These are phyloP conservation scores for Gambelia wislizenii DNA, from an alignment of 2,797 vertebrate species.

Conservation along the genomic window DNA sequence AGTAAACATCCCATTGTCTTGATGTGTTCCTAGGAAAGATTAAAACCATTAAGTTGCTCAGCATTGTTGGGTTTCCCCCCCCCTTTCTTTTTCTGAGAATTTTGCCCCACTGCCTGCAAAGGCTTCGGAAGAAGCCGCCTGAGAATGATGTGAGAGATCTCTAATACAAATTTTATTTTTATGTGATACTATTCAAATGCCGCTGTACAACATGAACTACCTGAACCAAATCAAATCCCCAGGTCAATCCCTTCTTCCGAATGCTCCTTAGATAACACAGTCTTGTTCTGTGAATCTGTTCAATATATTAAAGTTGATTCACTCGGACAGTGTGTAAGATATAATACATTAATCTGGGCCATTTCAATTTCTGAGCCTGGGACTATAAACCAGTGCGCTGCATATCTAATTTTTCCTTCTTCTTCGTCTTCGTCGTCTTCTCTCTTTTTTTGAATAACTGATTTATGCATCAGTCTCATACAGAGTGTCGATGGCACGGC, in stretches of 20 bases:
- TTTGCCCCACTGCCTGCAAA: slow-evolving; percentile 67
- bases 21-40: slow-evolving; percentile 79
- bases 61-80: slow-evolving; percentile 75
- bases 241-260: slow-evolving; percentile 90
- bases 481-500: slow-evolving; percentile 85
- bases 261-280: slow-evolving; percentile 91
- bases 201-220: slow-evolving; percentile 86
- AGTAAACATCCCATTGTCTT: slow-evolving; percentile 77
- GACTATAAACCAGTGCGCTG: slow-evolving; percentile 93
- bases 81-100: background rate
- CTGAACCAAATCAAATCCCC: slow-evolving; percentile 93
- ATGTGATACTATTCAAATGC: slow-evolving; percentile 87
- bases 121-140: slow-evolving; percentile 67
- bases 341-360: slow-evolving; percentile 93
- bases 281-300: slow-evolving; percentile 92
- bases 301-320: slow-evolving; percentile 92
- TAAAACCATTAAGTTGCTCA: slow-evolving; percentile 78
- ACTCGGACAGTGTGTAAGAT: slow-evolving; percentile 90
- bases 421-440: slow-evolving; percentile 16
- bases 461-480: slow-evolving; percentile 92
- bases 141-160: slow-evolving; percentile 83
- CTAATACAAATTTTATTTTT: slow-evolving; percentile 90
- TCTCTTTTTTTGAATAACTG: slow-evolving; percentile 88
- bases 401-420: slow-evolving; percentile 92
- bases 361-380: slow-evolving; percentile 90